Evolutionary conservation across 2,113 vertebrate genomes (phyloP).

Genomic region (Synchiropus splendidus): DNA sequence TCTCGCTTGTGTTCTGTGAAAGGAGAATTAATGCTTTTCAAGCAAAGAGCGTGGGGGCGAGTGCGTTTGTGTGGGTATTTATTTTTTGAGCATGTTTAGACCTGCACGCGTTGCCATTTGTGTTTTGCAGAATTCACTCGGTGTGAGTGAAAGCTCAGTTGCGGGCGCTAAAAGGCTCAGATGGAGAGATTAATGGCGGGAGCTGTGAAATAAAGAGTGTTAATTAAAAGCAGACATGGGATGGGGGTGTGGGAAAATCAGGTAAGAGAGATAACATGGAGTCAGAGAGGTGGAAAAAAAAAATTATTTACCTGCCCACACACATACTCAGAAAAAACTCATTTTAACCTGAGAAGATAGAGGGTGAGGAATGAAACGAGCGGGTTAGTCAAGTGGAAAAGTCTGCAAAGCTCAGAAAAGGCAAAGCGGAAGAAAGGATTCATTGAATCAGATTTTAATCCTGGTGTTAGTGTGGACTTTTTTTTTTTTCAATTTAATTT

Average conservation of each 20-base stretch:
- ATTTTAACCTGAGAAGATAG: slow-evolving; percentile 45
- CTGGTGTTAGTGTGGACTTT: slow-evolving; percentile 25
- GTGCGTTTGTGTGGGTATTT: slow-evolving; percentile 22
- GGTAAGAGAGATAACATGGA: slow-evolving; percentile 51
- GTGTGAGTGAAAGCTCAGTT: slow-evolving; percentile 46
- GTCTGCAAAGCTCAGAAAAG: slow-evolving; percentile 29
- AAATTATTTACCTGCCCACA: slow-evolving; percentile 41
- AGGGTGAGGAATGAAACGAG: slow-evolving; percentile 43
- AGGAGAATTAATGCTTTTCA: slow-evolving; percentile 32
- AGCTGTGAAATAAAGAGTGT: slow-evolving; percentile 50
- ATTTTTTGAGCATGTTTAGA: slow-evolving; percentile 7
- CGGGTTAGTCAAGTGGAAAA: slow-evolving; percentile 53
- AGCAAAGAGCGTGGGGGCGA: slow-evolving; percentile 13
- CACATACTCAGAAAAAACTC: slow-evolving; percentile 7
- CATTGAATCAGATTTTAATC: slow-evolving; percentile 53
- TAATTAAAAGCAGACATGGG: slow-evolving; percentile 54
- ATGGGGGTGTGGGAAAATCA: slow-evolving; percentile 52
- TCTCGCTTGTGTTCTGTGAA: slow-evolving; percentile 25
- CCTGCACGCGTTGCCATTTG: slow-evolving; percentile 31
- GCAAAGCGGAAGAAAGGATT: slow-evolving; percentile 40
- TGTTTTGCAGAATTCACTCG: slow-evolving; percentile 37
- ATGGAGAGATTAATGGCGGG: slow-evolving; percentile 50
- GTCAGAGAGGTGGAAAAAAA: slow-evolving; percentile 25
- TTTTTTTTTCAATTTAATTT: too few relatives aligned
- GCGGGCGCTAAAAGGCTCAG: slow-evolving; percentile 32